Evolutionary conservation across 2,888 invertebrate genomes (phyloP).

Genomic region (Drosophila niveifrons): DNA sequence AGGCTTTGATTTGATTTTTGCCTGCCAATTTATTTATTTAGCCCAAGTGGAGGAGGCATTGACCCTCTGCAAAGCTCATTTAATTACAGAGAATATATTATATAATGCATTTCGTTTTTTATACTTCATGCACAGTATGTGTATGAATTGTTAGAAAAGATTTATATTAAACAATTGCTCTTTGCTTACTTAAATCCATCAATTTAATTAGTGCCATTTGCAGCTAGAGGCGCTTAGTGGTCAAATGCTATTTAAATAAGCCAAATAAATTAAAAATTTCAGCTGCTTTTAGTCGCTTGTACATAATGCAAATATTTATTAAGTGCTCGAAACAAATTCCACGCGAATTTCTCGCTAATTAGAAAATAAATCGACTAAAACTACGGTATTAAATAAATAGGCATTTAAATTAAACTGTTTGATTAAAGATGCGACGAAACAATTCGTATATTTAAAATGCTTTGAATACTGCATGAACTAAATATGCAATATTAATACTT

Average conservation of each 20-base stretch:
- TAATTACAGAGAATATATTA: conserved; percentile 16
- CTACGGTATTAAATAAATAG: conserved; percentile 37
- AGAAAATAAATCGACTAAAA: conserved; percentile 52
- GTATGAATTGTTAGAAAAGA: conserved; percentile 43
- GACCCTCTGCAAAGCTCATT: not conserved
- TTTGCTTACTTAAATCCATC: conserved; percentile 38
- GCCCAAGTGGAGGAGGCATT: conserved; percentile 48
- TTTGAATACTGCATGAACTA: not conserved
- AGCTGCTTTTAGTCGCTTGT: conserved; percentile 3
- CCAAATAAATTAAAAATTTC: conserved; percentile 4
- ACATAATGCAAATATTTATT: conserved; percentile 54
- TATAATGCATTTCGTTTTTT: conserved; percentile 14
- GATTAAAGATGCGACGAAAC: conserved; percentile 8
- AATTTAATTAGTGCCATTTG: conserved; percentile 69
- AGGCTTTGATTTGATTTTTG: conserved; percentile 75
- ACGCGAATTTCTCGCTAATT: conserved; percentile 53
- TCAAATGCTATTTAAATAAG: conserved; percentile 41
- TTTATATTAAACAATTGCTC: conserved; percentile 48
- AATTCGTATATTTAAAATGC: not conserved
- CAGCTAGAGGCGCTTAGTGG: conserved; percentile 37
- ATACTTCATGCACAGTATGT: not conserved
- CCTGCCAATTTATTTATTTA: conserved; percentile 57
- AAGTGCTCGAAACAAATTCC: conserved; percentile 30
- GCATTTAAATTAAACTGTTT: conserved; percentile 10
- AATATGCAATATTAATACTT: not conserved